Conservation (phyloP, 2,113 vertebrate genomes). For the Scartelaos histophorus region DNA sequence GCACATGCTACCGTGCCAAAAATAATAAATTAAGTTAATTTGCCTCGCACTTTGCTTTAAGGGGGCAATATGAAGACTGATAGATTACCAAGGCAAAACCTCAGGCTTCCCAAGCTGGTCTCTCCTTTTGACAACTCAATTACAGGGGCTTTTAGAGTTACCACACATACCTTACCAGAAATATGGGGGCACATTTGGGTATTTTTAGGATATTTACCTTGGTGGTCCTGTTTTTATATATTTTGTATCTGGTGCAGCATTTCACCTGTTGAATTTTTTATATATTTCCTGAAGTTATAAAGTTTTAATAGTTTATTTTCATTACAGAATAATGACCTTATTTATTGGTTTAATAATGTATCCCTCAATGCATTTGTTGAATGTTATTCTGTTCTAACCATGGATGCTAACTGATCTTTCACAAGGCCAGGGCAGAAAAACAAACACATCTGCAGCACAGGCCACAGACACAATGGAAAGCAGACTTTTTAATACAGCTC, state of each 20-base stretch:
- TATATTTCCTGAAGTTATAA: neutral
- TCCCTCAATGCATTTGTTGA: neutral
- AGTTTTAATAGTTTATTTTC: neutral
- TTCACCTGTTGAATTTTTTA: neutral
- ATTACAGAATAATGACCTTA: slow-evolving; percentile 3
- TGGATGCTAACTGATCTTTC: neutral
- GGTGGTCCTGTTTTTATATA: neutral
- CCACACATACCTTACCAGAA: slow-evolving; percentile 43
- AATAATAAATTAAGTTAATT: slow-evolving; percentile 75
- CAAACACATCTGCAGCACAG: slow-evolving; percentile 10
- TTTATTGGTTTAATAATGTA: neutral
- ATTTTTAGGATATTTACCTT: neutral
- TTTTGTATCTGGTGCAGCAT: neutral
- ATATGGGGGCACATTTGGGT: neutral
- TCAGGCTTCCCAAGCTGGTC: slow-evolving; percentile 39
- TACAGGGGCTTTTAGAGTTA: slow-evolving; percentile 47
- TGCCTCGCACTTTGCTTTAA: slow-evolving; percentile 53
- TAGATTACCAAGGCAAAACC: slow-evolving; percentile 56
- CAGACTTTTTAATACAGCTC: slow-evolving; percentile 4
- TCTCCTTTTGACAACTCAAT: slow-evolving; percentile 35
- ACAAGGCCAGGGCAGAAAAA: neutral
- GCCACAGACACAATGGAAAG: neutral
- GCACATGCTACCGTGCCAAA: slow-evolving; percentile 61
- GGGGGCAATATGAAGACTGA: slow-evolving; percentile 29
- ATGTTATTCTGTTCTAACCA: slow-evolving; percentile 1